Evolutionary conservation across 2,888 invertebrate genomes (phyloP).

Genomic region (Platycheirus rosarum): DNA sequence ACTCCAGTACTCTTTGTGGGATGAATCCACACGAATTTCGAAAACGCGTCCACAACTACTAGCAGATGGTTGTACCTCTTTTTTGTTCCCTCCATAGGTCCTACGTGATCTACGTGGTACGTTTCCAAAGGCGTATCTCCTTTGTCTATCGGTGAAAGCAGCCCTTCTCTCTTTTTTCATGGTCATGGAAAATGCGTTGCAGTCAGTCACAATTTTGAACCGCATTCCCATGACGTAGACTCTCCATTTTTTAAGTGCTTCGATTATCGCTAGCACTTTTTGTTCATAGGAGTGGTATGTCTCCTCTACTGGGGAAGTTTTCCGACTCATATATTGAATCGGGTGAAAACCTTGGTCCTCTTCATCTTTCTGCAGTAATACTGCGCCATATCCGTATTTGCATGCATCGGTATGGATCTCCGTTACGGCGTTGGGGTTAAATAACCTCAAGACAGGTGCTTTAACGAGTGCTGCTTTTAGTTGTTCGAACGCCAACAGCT

Average conservation of each 20-base stretch:
- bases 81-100: constrained; percentile 76
- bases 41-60: constrained; percentile 77
- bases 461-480: no score
- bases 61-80: constrained; percentile 78
- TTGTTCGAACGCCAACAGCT: no score
- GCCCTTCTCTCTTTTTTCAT: constrained; percentile 78
- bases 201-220: constrained; percentile 78
- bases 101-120: constrained; percentile 78
- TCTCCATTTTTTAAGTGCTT: constrained; percentile 63
- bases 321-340: constrained; percentile 41
- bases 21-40: no score
- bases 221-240: constrained; percentile 76
- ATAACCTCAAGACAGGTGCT: no score
- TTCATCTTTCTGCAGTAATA: no score
- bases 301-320: constrained; percentile 70
- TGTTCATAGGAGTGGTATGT: constrained; percentile 77
- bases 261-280: constrained; percentile 45
- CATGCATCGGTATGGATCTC: no score
- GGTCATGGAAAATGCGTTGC: constrained; percentile 76
- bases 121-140: constrained; percentile 76
- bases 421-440: no score
- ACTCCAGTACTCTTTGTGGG: no score
- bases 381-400: no score
- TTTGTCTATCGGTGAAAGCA: constrained; percentile 76
- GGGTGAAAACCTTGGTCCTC: constrained; percentile 38